Conservation (phyloP, 2,797 vertebrate genomes). For the Valencia hispanica region DNA sequence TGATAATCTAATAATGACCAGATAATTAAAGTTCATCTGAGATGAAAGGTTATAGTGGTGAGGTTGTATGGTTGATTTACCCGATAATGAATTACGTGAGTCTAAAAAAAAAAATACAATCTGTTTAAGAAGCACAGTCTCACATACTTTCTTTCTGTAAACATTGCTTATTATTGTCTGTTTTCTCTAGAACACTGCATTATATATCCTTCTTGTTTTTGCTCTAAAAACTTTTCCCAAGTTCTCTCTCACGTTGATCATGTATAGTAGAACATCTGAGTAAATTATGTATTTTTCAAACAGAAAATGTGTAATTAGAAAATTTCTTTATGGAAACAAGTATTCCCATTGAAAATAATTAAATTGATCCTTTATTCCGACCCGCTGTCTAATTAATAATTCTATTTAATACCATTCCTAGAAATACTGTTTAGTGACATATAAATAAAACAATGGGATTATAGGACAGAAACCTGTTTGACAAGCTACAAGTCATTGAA, state of each 20-base stretch:
- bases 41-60: slow-evolving; percentile 17
- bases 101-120: slow-evolving; percentile 18
- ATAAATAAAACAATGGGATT: background rate
- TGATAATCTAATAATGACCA: too few species aligned
- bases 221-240: background rate
- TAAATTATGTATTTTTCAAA: background rate
- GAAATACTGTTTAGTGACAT: background rate
- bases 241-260: background rate
- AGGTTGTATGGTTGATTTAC: slow-evolving; percentile 32
- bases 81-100: slow-evolving; percentile 22
- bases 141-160: background rate
- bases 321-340: background rate
- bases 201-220: background rate
- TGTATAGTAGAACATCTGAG: background rate
- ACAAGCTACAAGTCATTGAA: background rate
- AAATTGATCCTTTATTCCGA: background rate
- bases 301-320: background rate
- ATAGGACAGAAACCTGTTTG: background rate
- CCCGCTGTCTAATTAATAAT: background rate
- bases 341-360: background rate
- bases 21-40: slow-evolving; percentile 63
- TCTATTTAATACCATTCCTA: background rate
- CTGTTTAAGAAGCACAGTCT: background rate
- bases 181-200: background rate
- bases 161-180: background rate